Percentiles rank a stretch among this genome's conserved stretches.
Evolutionary conservation across 1,140 invertebrate species (phyloP).

Genomic region (Drosophila nikananu): DNA sequence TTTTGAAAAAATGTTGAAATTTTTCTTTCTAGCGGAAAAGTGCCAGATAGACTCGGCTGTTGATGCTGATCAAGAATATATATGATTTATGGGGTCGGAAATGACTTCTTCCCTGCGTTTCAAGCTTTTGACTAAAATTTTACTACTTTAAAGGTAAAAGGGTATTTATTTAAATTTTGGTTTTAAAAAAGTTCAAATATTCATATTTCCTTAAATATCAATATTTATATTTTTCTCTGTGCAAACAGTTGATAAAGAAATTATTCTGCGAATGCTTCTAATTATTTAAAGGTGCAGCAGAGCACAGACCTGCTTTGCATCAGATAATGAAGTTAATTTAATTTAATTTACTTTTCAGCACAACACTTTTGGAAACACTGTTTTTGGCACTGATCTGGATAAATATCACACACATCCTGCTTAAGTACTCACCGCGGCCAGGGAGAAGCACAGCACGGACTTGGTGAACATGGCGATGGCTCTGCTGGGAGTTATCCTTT

Average conservation of each 20-base stretch:
- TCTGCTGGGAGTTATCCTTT: constrained; percentile 36
- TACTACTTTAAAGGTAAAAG: background rate
- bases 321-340: constrained; percentile 1
- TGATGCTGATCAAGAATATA: background rate
- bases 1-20: too few relatives aligned
- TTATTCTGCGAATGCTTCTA: constrained; percentile 9
- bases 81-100: background rate
- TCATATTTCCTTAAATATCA: background rate
- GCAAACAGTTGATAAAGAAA: constrained; percentile 10
- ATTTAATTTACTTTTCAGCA: background rate
- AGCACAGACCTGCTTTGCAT: constrained; percentile 11
- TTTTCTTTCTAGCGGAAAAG: too few relatives aligned
- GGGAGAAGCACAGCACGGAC: constrained; percentile 59
- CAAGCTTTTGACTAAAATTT: background rate
- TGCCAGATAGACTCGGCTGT: background rate
- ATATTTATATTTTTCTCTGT: background rate
- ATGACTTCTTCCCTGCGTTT: background rate
- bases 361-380: constrained; percentile 19
- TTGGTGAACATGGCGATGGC: constrained; percentile 68
- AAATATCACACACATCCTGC: constrained; percentile 17
- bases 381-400: constrained; percentile 33
- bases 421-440: constrained; percentile 73
- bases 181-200: background rate
- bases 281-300: constrained; percentile 33
- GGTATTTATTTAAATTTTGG: too few relatives aligned